A percentile compares a stretch with the other conserved stretches of the same genome.
Evolutionary conservation across 2,888 invertebrate species (phyloP).

Genomic region (Hipparchia sbordonii): DNA sequence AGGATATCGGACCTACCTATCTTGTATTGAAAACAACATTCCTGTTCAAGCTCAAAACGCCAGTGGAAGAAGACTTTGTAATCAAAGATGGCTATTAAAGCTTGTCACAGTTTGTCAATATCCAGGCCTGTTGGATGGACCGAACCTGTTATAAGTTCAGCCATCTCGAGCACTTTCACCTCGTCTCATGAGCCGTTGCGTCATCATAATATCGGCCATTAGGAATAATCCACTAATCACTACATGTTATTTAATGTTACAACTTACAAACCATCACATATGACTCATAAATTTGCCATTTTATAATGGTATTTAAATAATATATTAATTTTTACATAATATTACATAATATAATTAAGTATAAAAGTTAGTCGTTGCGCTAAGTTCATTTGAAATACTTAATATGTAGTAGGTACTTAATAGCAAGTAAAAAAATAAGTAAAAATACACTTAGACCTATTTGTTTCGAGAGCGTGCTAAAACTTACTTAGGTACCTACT

Average conservation of each 20-base stretch:
- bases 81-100: constrained; percentile 15
- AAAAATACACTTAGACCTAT: no score
- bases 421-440: no score
- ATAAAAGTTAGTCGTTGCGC: no score
- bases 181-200: constrained; percentile 44
- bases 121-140: constrained; percentile 21
- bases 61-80: constrained; percentile 6
- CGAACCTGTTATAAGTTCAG: constrained; percentile 49
- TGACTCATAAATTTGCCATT: constrained; percentile 14
- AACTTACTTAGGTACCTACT: no score
- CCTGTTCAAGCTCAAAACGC: background rate
- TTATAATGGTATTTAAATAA: background rate
- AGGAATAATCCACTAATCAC: constrained; percentile 38
- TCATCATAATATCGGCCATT: constrained; percentile 41
- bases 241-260: constrained; percentile 44
- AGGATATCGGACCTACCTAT: no score
- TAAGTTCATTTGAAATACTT: no score
- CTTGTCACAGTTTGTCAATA: constrained; percentile 16
- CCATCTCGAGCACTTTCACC: constrained; percentile 56
- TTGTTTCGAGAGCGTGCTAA: no score
- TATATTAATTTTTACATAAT: no score
- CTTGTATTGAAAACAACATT: constrained; percentile 5
- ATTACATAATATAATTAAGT: no score
- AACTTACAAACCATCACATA: background rate
- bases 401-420: no score